Conservation (phyloP, 2,113 vertebrate species). For the Datnioides undecimradiatus region DNA sequence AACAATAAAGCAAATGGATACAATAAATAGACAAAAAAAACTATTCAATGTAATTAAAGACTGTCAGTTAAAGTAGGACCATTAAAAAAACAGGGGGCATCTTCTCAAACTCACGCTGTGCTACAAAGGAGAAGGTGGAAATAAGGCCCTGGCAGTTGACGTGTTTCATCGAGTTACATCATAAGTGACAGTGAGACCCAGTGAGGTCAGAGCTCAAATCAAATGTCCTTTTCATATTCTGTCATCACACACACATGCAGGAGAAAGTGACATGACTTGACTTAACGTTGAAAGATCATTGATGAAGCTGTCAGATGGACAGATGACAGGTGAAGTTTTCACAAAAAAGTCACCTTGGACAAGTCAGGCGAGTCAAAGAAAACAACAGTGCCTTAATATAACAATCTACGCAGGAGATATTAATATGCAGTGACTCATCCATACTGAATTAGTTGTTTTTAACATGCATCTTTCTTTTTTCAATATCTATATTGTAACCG, state of each 20-base stretch:
- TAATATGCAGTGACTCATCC: too few species aligned
- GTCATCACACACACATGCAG: neutral
- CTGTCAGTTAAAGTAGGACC: too few species aligned
- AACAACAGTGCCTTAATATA: neutral
- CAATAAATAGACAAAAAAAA: too few species aligned
- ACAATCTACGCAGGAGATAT: too few species aligned
- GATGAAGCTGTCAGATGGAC: neutral
- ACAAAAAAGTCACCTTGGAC: neutral
- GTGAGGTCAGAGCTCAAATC: neutral
- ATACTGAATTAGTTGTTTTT: too few species aligned
- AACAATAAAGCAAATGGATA: too few species aligned
- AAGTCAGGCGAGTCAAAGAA: neutral
- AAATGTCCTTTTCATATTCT: neutral
- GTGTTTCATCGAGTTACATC: slow-evolving; percentile 27
- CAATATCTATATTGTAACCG: too few species aligned
- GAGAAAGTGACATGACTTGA: neutral
- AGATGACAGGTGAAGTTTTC: neutral
- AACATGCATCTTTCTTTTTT: too few species aligned
- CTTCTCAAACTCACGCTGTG: neutral
- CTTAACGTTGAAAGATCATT: neutral
- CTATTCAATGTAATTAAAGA: too few species aligned
- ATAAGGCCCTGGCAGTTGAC: neutral
- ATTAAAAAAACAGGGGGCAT: neutral
- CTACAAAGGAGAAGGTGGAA: neutral
- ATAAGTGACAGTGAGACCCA: neutral